A percentile compares a stretch with the other conserved stretches of the same genome.
These are phyloP conservation scores for Seriola dumerili DNA, from an alignment of 2,113 vertebrate genomes.

Conservation along the genomic window DNA sequence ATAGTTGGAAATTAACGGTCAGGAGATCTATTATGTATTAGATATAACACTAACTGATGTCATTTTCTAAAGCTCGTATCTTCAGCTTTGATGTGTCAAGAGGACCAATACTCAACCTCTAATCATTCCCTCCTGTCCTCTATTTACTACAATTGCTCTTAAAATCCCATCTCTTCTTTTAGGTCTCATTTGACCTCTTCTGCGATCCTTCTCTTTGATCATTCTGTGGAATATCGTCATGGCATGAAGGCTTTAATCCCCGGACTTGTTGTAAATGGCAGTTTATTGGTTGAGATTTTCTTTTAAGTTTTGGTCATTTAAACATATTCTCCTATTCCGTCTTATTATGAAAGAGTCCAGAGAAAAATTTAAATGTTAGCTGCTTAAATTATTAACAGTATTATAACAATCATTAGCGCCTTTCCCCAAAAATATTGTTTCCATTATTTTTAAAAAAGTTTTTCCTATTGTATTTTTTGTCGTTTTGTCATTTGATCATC, in stretches of 20 bases:
- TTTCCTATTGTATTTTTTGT: not conserved
- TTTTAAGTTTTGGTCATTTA: not conserved
- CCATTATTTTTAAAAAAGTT: no score
- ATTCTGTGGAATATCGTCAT: no score
- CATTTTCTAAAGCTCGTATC: not conserved
- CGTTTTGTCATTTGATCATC: not conserved
- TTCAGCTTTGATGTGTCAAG: constrained; percentile 23
- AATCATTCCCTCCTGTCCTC: constrained; percentile 5
- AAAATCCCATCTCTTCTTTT: not conserved
- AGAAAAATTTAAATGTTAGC: not conserved
- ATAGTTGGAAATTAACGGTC: not conserved
- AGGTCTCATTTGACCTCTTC: not conserved
- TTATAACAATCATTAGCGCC: not conserved
- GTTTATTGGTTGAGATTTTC: not conserved
- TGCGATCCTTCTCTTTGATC: no score
- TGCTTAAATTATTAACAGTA: not conserved
- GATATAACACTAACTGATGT: not conserved
- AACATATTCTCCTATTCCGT: not conserved
- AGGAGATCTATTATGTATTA: not conserved
- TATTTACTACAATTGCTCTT: not conserved
- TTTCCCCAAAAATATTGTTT: not conserved
- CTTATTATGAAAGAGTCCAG: no score
- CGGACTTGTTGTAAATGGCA: not conserved
- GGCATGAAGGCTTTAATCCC: not conserved
- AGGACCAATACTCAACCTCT: not conserved